Conservation (phyloP, 2,113 vertebrate genomes). For the Pao palembangensis region DNA sequence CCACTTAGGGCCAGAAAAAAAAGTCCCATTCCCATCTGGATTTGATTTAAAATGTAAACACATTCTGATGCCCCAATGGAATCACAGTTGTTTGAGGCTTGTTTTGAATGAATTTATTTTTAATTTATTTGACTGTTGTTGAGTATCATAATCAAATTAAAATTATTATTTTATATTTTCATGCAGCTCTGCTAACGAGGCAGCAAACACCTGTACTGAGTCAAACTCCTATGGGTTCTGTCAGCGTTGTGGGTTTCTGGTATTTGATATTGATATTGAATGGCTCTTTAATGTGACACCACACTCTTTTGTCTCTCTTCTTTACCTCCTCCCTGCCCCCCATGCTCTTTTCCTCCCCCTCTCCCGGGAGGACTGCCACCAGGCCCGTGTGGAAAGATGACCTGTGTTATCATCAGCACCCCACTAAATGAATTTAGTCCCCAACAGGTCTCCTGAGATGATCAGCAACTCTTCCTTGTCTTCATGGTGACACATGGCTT, state of each 20-base stretch:
- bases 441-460: slow-evolving; percentile 35
- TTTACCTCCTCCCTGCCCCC: slow-evolving; percentile 38
- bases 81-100: slow-evolving; percentile 15
- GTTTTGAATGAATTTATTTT: not conserved
- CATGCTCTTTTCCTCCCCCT: slow-evolving; percentile 9
- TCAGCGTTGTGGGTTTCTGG: slow-evolving; percentile 62
- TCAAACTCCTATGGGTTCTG: slow-evolving; percentile 52
- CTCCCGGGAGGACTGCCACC: slow-evolving; percentile 39
- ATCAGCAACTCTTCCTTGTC: slow-evolving; percentile 33
- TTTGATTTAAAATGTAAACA: slow-evolving; percentile 69
- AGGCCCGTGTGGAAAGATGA: slow-evolving; percentile 56
- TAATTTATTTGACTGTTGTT: slow-evolving; percentile 1
- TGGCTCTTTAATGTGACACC: slow-evolving; percentile 65
- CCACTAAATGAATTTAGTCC: slow-evolving; percentile 52
- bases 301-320: slow-evolving; percentile 41
- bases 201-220: too few relatives aligned
- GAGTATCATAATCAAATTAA: slow-evolving; percentile 45
- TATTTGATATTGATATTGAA: slow-evolving; percentile 69
- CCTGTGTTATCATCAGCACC: slow-evolving; percentile 49
- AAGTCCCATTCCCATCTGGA: slow-evolving; percentile 55
- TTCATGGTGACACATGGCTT: slow-evolving; percentile 32
- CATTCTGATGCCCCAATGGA: slow-evolving; percentile 51
- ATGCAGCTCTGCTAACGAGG: slow-evolving; percentile 32
- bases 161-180: slow-evolving; percentile 52
- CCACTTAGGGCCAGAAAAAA: slow-evolving; percentile 52